Evolutionary conservation across 2,888 invertebrate genomes (phyloP).

Genomic region (Mystacides longicornis): DNA sequence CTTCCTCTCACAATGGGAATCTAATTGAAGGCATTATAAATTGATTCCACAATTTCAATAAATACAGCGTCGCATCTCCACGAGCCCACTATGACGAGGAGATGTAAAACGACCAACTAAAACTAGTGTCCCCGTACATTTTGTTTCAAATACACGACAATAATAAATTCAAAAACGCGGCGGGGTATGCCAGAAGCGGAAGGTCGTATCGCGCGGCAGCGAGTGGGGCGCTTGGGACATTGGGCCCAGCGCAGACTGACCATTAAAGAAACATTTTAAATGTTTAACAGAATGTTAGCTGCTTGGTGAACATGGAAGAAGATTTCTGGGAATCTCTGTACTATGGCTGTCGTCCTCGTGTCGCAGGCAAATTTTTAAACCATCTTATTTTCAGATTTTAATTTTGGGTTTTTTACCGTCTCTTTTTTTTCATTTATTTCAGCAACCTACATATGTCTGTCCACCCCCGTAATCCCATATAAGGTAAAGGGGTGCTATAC

Average conservation of each 20-base stretch:
- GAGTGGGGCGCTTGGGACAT: conserved; percentile 15
- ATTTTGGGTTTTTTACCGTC: too few species aligned
- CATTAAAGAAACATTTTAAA: conserved; percentile 27
- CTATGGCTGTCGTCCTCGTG: conserved; percentile 23
- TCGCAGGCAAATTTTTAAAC: conserved; percentile 6
- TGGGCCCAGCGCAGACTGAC: conserved; percentile 8
- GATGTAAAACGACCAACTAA: conserved; percentile 22
- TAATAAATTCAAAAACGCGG: conserved; percentile 26
- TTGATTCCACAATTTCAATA: conserved; percentile 1
- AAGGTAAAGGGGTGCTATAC: too few species aligned
- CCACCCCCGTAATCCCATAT: too few species aligned
- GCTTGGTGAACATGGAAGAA: conserved; percentile 24
- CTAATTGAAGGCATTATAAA: conserved; percentile 2
- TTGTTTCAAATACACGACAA: conserved; percentile 26
- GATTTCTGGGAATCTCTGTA: conserved; percentile 26
- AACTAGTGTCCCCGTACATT: conserved; percentile 26
- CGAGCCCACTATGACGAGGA: conserved; percentile 19
- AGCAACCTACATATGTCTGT: too few species aligned
- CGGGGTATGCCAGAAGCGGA: conserved; percentile 11
- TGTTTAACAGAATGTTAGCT: conserved; percentile 26
- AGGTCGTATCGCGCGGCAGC: conserved; percentile 2
- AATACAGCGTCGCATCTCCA: background rate
- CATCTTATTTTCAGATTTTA: background rate
- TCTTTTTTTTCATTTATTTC: too few species aligned
- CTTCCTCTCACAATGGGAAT: conserved; percentile 1